Evolutionary conservation across 2,113 vertebrate species (phyloP), one percentile per base, ranked within the genome.

Genomic region (Eurystomus gularis): DNA sequence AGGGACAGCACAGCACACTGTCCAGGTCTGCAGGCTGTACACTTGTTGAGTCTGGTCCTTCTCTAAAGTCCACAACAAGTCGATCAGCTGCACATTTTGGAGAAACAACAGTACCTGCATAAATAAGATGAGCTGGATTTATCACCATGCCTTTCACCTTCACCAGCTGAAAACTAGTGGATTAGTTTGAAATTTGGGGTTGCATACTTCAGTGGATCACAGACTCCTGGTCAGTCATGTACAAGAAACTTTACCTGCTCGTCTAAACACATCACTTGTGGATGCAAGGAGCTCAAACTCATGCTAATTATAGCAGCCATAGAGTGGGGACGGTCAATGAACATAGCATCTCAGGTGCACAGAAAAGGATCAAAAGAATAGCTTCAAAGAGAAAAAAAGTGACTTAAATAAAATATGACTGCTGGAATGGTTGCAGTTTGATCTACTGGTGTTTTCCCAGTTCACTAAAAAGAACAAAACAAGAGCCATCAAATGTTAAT

Each of bases 341-440:
- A 65, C 51, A n/a, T 16, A 75, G 65, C 61, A 49, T 61, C 61
- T 82, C 86, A 81, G 61, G 60, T 73, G 69, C 69, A 72, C 29
- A 57, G 85, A 86, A 40, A 24, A 86, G 35, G 85, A 86, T 93
- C 72, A 96, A 93, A 96, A 78, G 57, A 48, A 64, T 17, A 83
- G 11, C 85, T 93, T 92, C 90, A 94, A 96, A 96, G 82, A 85
- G 44, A 95, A 88, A 94, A 80, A 55, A 78, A 55, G 25, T 64
- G 16, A 73, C 33, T 88, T 88, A 86, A 95, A 96, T 93, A 93
- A 95, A 96, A 88, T 28, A 94, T 81, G 33, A 76, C 72, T 51
- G 17, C 48, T 78, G 55, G 58, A 79, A 77, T 58, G 28, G 52
- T 61, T 95, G 65, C 52, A 72, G 86, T 88, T 92, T 91, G 90